These are phyloP conservation scores for Drosophila nasuta DNA, from an alignment of 1,140 invertebrate genomes.

Conservation along the genomic window DNA sequence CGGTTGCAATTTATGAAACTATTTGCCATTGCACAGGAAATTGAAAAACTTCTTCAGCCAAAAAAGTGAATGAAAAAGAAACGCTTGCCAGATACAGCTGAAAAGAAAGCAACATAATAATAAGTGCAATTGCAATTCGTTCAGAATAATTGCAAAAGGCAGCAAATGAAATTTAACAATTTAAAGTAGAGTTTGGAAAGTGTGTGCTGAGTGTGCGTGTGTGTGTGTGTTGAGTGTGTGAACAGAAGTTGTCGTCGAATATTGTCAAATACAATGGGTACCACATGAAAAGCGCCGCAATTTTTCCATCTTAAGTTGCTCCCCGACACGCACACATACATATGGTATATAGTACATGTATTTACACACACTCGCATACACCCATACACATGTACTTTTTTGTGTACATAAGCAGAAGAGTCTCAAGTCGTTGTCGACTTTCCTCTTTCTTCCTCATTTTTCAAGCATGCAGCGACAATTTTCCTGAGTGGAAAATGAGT, in stretches of 20 bases:
- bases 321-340: not conserved
- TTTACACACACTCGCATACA: constrained; percentile 2
- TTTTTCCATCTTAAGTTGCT: constrained; percentile 10
- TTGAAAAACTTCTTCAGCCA: constrained; percentile 56
- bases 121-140: constrained; percentile 11
- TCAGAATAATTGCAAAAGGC: constrained; percentile 16
- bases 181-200: not conserved
- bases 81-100: constrained; percentile 19
- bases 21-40: constrained; percentile 49
- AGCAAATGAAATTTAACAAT: constrained; percentile 11
- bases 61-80: constrained; percentile 10
- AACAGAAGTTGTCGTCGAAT: constrained; percentile 32
- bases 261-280: constrained; percentile 54
- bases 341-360: not conserved
- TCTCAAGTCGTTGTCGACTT: constrained; percentile 30
- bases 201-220: not conserved
- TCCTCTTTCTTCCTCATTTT: not conserved
- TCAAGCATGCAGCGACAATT: constrained; percentile 74
- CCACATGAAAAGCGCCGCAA: constrained; percentile 25
- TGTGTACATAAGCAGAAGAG: constrained; percentile 3
- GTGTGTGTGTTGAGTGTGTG: not conserved
- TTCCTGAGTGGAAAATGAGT: constrained; percentile 73
- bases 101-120: constrained; percentile 18
- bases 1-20: constrained; percentile 40
- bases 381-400: not conserved